These are phyloP conservation scores for Parauchenoglanis punctatus DNA, from an alignment of 2,797 vertebrate genomes.

Conservation along the genomic window DNA sequence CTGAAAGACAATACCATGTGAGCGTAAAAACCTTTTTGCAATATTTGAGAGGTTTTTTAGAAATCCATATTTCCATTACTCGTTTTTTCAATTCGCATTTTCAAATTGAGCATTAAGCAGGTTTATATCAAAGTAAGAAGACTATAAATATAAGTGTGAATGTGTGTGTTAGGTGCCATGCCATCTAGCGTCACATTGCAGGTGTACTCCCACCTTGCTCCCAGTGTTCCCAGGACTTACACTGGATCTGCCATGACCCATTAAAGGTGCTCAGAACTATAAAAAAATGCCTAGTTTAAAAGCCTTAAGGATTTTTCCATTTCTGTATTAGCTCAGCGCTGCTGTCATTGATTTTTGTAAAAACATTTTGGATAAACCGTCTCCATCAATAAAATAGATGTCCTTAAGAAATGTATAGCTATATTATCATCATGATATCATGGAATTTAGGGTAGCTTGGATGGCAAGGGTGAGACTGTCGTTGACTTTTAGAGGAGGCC, in stretches of 20 bases:
- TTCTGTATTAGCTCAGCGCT: neutral
- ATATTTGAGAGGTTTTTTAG: too few species aligned
- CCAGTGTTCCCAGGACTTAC: neutral
- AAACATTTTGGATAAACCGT: neutral
- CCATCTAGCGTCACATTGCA: neutral
- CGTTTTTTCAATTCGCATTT: too few species aligned
- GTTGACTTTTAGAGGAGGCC: neutral
- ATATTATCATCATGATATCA: neutral
- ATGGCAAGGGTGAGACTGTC: neutral
- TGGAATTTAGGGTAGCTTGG: neutral
- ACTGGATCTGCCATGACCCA: neutral
- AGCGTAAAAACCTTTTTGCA: too few species aligned
- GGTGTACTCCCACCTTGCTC: neutral
- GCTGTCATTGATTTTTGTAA: slow-evolving; percentile 5
- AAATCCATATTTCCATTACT: too few species aligned
- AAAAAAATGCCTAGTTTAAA: neutral
- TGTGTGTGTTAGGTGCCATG: neutral
- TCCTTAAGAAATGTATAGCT: neutral
- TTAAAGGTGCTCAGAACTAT: neutral
- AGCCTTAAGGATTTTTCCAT: neutral
- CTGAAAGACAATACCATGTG: too few species aligned
- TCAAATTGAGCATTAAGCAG: too few species aligned
- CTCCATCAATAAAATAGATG: neutral
- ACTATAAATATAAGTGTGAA: neutral
- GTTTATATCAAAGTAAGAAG: too few species aligned